A percentile compares a stretch with the other conserved stretches of the same genome.
phyloP scores from a whole-genome alignment of 2,113 vertebrate genomes.

The Indicator indicator region DNA sequence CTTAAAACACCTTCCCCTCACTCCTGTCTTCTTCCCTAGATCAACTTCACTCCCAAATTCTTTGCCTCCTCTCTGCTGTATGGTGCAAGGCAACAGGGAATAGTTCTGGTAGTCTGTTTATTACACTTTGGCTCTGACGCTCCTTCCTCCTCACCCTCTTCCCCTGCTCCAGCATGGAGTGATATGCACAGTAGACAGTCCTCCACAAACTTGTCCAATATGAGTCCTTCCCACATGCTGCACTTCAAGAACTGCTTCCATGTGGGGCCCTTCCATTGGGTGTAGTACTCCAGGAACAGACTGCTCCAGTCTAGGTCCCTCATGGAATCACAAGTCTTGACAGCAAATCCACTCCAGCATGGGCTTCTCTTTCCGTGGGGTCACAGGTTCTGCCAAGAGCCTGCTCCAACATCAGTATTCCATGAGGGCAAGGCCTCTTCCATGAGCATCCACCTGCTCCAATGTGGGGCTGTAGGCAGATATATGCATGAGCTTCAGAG shows the following conservation, averaged over 20 bases:
- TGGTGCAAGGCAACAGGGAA: too few species aligned
- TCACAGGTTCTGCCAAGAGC: too few species aligned
- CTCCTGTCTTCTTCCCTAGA: too few species aligned
- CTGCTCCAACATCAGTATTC: not conserved
- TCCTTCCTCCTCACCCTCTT: not conserved
- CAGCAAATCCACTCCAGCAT: not conserved
- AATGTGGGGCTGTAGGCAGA: not conserved
- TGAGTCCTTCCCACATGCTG: too few species aligned
- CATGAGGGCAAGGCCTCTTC: not conserved
- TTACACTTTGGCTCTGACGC: not conserved
- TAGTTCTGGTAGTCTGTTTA: not conserved
- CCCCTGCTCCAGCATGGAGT: not conserved
- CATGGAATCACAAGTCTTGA: not conserved
- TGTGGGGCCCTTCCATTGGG: accelerated
- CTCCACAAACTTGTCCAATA: not conserved
- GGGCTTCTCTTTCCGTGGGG: too few species aligned
- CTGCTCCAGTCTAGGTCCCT: not conserved
- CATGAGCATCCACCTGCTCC: not conserved
- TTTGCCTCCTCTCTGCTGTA: too few species aligned
- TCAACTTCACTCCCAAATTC: too few species aligned
- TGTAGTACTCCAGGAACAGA: not conserved
- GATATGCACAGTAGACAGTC: not conserved
- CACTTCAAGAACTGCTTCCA: not conserved
- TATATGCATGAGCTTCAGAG: not conserved
- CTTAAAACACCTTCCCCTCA: too few species aligned